Evolutionary conservation across 2,888 invertebrate species (phyloP).

Genomic region (Odontothrips loti): DNA sequence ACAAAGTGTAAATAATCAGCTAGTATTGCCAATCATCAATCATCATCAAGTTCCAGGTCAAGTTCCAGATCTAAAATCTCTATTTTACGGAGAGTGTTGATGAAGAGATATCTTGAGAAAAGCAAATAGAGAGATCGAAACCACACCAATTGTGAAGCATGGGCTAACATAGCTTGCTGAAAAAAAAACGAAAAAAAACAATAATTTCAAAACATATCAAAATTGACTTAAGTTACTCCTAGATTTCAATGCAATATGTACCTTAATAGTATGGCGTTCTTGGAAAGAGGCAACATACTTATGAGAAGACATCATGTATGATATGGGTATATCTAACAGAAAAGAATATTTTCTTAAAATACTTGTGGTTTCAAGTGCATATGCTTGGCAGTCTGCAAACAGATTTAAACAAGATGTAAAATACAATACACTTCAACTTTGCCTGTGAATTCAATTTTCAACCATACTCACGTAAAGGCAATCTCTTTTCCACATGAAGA

Average conservation of each 20-base stretch:
- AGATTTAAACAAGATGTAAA: slow-evolving; percentile 35
- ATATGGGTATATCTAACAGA: slow-evolving; percentile 76
- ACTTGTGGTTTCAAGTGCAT: slow-evolving; percentile 80
- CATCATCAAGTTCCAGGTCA: neutral
- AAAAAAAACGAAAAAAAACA: slow-evolving; percentile 41
- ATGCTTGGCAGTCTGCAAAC: slow-evolving; percentile 72
- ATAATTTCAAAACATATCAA: neutral
- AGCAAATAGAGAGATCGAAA: slow-evolving; percentile 83
- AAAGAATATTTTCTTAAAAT: slow-evolving; percentile 80
- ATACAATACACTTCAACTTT: slow-evolving; percentile 27
- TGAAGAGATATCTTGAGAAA: slow-evolving; percentile 84
- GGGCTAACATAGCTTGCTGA: slow-evolving; percentile 75
- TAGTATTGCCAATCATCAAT: neutral
- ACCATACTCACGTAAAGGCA: slow-evolving; percentile 42
- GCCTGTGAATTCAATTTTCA: neutral
- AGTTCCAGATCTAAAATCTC: slow-evolving; percentile 56
- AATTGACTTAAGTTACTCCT: neutral
- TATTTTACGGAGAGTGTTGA: slow-evolving; percentile 79
- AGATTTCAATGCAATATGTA: slow-evolving; percentile 39
- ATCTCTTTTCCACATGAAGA: slow-evolving; percentile 53
- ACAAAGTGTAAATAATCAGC: neutral
- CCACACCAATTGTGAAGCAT: slow-evolving; percentile 93
- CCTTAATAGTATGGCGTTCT: slow-evolving; percentile 44
- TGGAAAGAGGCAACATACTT: slow-evolving; percentile 38
- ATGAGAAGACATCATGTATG: slow-evolving; percentile 69